Conservation (phyloP, 2,888 invertebrate genomes). For the Drosophila pegasa region DNA sequence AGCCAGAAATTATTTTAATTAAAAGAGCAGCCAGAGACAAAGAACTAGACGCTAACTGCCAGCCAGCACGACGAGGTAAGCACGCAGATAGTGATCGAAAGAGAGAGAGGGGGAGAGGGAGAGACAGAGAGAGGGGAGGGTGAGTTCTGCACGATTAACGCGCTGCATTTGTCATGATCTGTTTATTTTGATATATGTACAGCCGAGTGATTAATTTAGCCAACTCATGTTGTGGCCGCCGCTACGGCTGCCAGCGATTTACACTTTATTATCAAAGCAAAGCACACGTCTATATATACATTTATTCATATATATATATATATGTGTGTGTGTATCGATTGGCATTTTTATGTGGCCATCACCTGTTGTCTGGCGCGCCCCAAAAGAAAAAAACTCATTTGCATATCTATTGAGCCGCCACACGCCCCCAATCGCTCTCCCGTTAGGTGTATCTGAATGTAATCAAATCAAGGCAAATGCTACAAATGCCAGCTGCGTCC, state of each 20-base stretch:
- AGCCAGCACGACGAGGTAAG: constrained; percentile 50
- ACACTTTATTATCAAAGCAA: constrained; percentile 60
- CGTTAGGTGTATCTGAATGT: constrained; percentile 57
- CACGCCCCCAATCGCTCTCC: constrained; percentile 13
- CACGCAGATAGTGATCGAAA: constrained; percentile 9
- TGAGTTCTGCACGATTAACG: constrained; percentile 62
- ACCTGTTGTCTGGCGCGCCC: constrained; percentile 62
- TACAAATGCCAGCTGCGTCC: constrained; percentile 61
- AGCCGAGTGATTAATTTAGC: constrained; percentile 67
- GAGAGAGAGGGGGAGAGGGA: constrained; percentile 14
- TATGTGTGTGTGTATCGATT: constrained; percentile 54
- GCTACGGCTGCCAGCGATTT: constrained; percentile 52
- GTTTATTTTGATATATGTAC: constrained; percentile 72
- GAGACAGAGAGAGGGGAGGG: constrained; percentile 2
- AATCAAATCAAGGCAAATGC: constrained; percentile 77
- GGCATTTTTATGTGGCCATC: constrained; percentile 65
- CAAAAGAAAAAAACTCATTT: constrained; percentile 46
- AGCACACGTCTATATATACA: background rate
- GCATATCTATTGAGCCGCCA: constrained; percentile 62
- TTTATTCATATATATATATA: constrained; percentile 18
- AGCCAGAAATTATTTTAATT: constrained; percentile 75
- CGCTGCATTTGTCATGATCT: constrained; percentile 77
- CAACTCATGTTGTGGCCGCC: constrained; percentile 23
- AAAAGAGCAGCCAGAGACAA: constrained; percentile 44
- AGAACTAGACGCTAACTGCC: constrained; percentile 12